These are phyloP conservation scores for Furcula furcula DNA, from an alignment of 2,888 invertebrate genomes.

Conservation along the genomic window DNA sequence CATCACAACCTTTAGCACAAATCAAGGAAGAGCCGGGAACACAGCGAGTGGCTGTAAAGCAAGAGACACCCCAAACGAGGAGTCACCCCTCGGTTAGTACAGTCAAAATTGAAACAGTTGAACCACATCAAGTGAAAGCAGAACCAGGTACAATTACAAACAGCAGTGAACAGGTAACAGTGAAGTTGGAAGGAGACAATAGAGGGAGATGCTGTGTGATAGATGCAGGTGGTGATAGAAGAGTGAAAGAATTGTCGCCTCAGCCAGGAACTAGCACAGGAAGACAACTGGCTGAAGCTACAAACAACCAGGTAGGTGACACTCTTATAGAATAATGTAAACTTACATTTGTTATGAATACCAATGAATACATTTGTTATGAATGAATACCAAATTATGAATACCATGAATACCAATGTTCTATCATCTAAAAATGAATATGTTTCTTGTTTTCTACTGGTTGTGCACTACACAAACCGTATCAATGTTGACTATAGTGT, in stretches of 20 bases:
- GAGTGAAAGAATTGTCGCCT: conserved; percentile 46
- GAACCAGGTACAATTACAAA: conserved; percentile 42
- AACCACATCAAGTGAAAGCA: conserved; percentile 41
- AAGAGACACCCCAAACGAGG: conserved; percentile 34
- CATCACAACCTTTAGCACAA: conserved; percentile 29
- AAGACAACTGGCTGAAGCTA: conserved; percentile 18
- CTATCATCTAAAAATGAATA: too few species aligned
- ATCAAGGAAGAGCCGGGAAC: conserved; percentile 58
- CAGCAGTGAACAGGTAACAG: conserved; percentile 34
- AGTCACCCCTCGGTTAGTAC: conserved; percentile 19
- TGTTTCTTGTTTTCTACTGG: too few species aligned
- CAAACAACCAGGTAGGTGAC: conserved; percentile 21
- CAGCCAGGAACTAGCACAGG: conserved; percentile 67
- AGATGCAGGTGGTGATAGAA: conserved; percentile 48
- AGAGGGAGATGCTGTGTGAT: conserved; percentile 35
- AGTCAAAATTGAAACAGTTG: conserved; percentile 47
- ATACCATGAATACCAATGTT: too few species aligned
- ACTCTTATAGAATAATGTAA: too few species aligned
- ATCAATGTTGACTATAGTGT: too few species aligned
- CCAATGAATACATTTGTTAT: too few species aligned
- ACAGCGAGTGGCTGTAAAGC: conserved; percentile 44
- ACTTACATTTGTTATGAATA: too few species aligned
- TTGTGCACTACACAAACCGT: too few species aligned
- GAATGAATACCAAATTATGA: too few species aligned
- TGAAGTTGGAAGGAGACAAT: conserved; percentile 48